Conservation (phyloP, 2,888 invertebrate species). For the Andricus quercusramuli region DNA sequence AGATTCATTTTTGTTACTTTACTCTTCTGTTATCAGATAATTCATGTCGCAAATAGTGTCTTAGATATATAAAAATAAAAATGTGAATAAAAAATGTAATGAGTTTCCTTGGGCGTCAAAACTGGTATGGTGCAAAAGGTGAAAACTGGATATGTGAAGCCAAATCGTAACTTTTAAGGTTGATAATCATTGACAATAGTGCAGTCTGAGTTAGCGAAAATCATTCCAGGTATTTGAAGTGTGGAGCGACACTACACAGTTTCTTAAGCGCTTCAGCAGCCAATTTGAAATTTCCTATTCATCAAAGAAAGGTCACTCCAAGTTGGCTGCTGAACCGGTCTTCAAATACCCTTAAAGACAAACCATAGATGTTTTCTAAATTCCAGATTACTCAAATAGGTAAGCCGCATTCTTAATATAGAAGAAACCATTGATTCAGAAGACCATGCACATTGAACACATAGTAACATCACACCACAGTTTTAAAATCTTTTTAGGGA, state of each 20-base stretch:
- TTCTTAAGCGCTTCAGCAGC: background rate
- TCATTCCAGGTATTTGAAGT: background rate
- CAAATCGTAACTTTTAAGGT: too few relatives aligned
- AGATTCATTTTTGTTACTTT: background rate
- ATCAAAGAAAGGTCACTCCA: background rate
- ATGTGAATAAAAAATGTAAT: background rate
- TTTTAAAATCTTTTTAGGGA: background rate
- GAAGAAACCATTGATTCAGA: too few relatives aligned
- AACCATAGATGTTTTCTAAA: background rate
- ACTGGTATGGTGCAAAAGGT: too few relatives aligned
- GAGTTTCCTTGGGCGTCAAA: background rate
- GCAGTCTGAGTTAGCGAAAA: background rate
- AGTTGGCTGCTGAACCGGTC: background rate
- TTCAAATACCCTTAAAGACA: background rate
- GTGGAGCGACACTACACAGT: background rate
- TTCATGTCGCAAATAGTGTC: slow-evolving; percentile 20
- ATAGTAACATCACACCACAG: too few relatives aligned
- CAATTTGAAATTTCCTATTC: background rate
- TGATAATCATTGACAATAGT: too few relatives aligned
- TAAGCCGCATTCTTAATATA: too few relatives aligned
- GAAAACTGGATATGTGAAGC: too few relatives aligned
- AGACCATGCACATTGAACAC: too few relatives aligned
- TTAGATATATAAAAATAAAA: background rate
- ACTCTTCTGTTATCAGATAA: slow-evolving; percentile 17
- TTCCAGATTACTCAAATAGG: too few relatives aligned